A percentile compares a stretch with the other conserved stretches of the same genome.
Evolutionary conservation across 2,797 vertebrate species (phyloP).

Genomic region (Prunella strophiata): DNA sequence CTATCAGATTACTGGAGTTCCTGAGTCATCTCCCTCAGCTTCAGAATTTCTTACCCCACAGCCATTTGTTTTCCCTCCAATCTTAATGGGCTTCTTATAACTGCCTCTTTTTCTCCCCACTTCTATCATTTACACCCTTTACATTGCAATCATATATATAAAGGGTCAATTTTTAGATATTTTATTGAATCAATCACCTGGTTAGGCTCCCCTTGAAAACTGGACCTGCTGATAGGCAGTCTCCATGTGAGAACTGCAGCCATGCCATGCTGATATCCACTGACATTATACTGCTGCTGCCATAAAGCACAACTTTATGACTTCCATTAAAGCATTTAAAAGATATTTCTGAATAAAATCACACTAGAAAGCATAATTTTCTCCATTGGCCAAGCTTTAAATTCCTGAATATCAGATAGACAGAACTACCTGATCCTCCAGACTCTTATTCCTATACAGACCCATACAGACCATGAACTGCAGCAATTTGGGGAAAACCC

Average conservation of each 20-base stretch:
- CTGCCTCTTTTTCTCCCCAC: not conserved
- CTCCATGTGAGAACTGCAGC: not conserved
- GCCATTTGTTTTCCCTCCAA: not conserved
- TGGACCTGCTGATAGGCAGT: not conserved
- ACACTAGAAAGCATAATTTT: not conserved
- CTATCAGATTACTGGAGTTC: not conserved
- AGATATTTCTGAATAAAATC: not conserved
- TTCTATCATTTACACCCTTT: not conserved
- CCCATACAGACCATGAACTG: not conserved
- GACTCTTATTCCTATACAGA: not conserved
- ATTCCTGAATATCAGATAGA: not conserved
- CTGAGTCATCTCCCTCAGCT: conserved; percentile 6
- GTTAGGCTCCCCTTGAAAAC: not conserved
- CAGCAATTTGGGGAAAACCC: not conserved
- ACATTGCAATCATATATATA: not conserved
- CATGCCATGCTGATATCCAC: not conserved
- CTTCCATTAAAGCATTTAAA: not conserved
- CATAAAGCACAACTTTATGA: conserved; percentile 14
- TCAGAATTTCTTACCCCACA: not conserved
- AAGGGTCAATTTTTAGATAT: not conserved
- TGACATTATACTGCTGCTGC: not conserved
- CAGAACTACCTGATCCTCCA: not conserved
- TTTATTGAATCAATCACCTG: not conserved
- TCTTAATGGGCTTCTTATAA: not conserved
- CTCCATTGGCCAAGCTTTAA: not conserved